phyloP scores from a whole-genome alignment of 2,797 vertebrate species.

The Malacoraja senta region DNA sequence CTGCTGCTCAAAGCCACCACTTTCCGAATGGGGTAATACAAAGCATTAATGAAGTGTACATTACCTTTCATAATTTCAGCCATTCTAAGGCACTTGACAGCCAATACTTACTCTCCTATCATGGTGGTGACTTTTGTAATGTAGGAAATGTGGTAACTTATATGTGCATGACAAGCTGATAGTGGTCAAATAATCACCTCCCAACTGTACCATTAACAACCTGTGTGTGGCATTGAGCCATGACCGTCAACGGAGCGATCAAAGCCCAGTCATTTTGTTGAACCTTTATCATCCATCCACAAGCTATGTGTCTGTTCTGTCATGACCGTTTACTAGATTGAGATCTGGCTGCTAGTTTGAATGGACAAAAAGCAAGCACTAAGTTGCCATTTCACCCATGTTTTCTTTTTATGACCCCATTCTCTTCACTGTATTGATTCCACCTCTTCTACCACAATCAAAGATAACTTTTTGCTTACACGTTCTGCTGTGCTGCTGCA shows the following conservation, averaged over 20 bases:
- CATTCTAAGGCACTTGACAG: too few relatives aligned
- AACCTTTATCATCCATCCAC: neutral
- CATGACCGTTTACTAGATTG: neutral
- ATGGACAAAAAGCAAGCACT: neutral
- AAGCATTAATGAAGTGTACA: too few relatives aligned
- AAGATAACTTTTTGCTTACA: too few relatives aligned
- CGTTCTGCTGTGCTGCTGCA: too few relatives aligned
- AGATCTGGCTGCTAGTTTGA: neutral
- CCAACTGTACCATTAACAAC: neutral
- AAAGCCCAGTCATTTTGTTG: neutral
- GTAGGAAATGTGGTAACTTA: too few relatives aligned
- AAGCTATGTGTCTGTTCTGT: neutral
- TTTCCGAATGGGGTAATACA: neutral
- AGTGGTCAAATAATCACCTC: too few relatives aligned
- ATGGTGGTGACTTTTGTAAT: too few relatives aligned
- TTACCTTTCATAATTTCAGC: too few relatives aligned
- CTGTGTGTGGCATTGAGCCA: neutral
- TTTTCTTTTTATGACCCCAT: neutral
- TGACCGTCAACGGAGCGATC: neutral
- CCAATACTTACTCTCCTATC: too few relatives aligned
- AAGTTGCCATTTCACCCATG: neutral
- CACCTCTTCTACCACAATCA: too few relatives aligned
- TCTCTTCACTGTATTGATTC: neutral
- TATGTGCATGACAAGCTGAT: too few relatives aligned
- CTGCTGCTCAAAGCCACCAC: neutral